phyloP scores from a whole-genome alignment of 2,888 invertebrate species.

The Oligia strigilis region DNA sequence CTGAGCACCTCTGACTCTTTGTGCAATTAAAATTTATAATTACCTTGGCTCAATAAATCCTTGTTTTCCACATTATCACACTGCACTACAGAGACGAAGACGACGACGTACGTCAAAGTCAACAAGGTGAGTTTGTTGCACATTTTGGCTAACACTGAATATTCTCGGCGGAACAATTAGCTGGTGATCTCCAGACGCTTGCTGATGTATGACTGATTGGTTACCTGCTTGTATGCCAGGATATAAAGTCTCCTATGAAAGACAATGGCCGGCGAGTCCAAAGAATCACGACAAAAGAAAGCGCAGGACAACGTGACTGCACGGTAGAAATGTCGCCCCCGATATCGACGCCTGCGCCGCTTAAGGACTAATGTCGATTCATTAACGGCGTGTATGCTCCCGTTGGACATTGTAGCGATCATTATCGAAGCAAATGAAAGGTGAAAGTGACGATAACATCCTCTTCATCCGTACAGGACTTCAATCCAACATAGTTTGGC shows the following conservation, averaged over 20 bases:
- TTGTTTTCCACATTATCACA: constrained; percentile 75
- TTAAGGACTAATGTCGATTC: constrained; percentile 86
- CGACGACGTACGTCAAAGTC: constrained; percentile 79
- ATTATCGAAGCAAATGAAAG: constrained; percentile 77
- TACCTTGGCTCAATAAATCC: constrained; percentile 83
- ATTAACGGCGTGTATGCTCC: constrained; percentile 81
- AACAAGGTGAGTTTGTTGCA: constrained; percentile 83
- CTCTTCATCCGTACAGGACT: constrained; percentile 34
- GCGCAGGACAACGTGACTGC: constrained; percentile 88
- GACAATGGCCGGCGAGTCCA: constrained; percentile 87
- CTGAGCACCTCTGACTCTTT: not conserved
- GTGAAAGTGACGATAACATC: constrained; percentile 80
- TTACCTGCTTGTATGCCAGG: constrained; percentile 81
- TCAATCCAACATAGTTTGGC: constrained; percentile 15
- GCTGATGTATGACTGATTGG: constrained; percentile 84
- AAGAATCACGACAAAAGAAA: constrained; percentile 87
- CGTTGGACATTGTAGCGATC: constrained; percentile 81
- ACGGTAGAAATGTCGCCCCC: constrained; percentile 86
- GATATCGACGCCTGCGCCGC: constrained; percentile 74
- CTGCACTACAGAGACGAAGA: constrained; percentile 82
- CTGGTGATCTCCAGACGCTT: constrained; percentile 75
- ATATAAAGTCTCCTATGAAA: constrained; percentile 88
- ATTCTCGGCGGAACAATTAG: constrained; percentile 63
- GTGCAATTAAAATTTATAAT: not conserved
- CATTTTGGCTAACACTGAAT: constrained; percentile 74